Evolutionary conservation across 2,888 invertebrate species (phyloP).

Genomic region (Limnephilus lunatus): DNA sequence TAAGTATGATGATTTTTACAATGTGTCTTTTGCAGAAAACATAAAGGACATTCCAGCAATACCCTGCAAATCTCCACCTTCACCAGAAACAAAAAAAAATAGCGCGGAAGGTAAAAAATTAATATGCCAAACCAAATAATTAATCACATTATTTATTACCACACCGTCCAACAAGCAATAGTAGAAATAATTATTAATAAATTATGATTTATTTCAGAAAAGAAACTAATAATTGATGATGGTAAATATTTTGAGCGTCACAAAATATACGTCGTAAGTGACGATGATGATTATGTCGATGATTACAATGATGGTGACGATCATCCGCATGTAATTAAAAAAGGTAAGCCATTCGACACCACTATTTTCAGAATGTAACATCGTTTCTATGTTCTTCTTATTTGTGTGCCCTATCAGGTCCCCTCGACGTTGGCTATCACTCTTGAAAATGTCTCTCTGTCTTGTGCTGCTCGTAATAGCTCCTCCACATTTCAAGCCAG

Average conservation of each 20-base stretch:
- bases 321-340: not conserved
- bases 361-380: not conserved
- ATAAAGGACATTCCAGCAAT: not conserved
- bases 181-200: not conserved
- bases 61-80: not conserved
- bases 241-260: not conserved
- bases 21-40: not conserved
- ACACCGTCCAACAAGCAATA: not conserved
- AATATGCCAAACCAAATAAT: not conserved
- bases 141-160: not conserved
- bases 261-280: not conserved
- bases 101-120: not conserved
- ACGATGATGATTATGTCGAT: not conserved
- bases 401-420: no score
- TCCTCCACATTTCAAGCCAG: no score
- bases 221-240: not conserved
- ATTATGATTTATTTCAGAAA: not conserved
- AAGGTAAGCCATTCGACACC: not conserved
- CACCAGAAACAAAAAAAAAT: not conserved
- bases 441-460: no score
- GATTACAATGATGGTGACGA: not conserved
- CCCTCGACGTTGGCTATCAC: no score
- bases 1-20: not conserved
- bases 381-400: no score
- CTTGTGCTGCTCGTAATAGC: no score